Evolutionary conservation across 2,797 vertebrate species (phyloP).

Genomic region (Florisuga fusca): DNA sequence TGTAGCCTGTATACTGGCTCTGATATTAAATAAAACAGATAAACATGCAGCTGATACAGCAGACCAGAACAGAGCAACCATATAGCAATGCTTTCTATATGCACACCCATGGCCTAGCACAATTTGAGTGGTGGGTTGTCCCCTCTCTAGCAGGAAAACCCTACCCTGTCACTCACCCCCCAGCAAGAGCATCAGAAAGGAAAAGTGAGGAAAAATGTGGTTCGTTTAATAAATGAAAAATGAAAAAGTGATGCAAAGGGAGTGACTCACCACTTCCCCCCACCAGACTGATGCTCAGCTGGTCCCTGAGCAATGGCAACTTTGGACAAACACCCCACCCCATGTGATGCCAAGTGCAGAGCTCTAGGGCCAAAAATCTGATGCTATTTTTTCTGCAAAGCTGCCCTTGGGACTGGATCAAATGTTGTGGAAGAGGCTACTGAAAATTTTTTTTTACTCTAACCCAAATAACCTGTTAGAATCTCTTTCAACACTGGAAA

Average conservation of each 20-base stretch:
- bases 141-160: neutral
- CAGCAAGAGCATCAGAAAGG: neutral
- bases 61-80: neutral
- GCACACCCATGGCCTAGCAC: rapidly evolving
- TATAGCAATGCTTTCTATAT: neutral
- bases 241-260: neutral
- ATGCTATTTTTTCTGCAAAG: neutral
- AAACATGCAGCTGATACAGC: neutral
- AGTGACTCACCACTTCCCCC: neutral
- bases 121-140: neutral
- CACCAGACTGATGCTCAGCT: neutral
- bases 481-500: neutral
- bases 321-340: neutral
- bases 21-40: neutral
- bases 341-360: neutral
- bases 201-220: rapidly evolving
- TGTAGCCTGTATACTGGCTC: neutral
- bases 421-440: neutral
- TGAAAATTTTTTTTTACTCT: neutral
- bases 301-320: rapidly evolving
- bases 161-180: neutral
- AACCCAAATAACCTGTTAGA: neutral
- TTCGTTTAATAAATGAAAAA: neutral
- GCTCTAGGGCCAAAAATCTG: rapidly evolving
- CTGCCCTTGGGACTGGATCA: neutral